Evolutionary conservation across 2,888 invertebrate genomes (phyloP), one percentile per base, ranked within the genome.

Genomic region (Zootermopsis nevadensis): DNA sequence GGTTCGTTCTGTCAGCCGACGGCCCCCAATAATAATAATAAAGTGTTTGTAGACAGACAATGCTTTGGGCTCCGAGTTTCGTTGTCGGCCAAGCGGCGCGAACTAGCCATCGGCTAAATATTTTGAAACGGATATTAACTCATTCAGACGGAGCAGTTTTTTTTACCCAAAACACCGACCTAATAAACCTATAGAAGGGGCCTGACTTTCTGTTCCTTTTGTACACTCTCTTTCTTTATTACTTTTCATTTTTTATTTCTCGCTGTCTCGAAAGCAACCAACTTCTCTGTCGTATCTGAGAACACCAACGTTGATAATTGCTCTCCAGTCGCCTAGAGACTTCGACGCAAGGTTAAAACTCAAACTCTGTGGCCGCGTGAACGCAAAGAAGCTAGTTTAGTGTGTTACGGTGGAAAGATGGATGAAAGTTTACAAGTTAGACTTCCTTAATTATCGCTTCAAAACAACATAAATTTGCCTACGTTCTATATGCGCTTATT

Each of bases 291-390:
- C 74, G 74, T 42, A 74, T 42, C 74, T 22, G 53, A 77, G 87
- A 87, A 87, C 88, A 88, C 88, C 88, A 87, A 88, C 88, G 88
- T 87, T 85, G 87, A 88, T 88, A 88, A 87, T 88, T 86, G 86
- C 81, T 81, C 79, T 83, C 30, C 83, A 79, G 74, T 83, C 79
- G 79, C 83, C 83, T 33, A 42, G 53, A 79, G 83, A 69, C 79
- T 72, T 69, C 80, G 72, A 80, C 83, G 83, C 80, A 69, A 48
- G 53, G 24, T 12, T 69, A 72, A 72, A 33, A 80, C 24, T 60
- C 24, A 35, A 74, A 74, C 74, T 7, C 10, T 15, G 10, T 10
- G 33, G 31, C 33, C 30, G 33, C 33, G 33, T 33, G 33, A 69
- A 31, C 69, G 69, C n/a, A 19, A 31, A 69, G 10, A 33, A 69